Evolutionary conservation across 2,888 invertebrate species (phyloP), one percentile per base, ranked within the genome.

Genomic region (Trachelus tabidus): DNA sequence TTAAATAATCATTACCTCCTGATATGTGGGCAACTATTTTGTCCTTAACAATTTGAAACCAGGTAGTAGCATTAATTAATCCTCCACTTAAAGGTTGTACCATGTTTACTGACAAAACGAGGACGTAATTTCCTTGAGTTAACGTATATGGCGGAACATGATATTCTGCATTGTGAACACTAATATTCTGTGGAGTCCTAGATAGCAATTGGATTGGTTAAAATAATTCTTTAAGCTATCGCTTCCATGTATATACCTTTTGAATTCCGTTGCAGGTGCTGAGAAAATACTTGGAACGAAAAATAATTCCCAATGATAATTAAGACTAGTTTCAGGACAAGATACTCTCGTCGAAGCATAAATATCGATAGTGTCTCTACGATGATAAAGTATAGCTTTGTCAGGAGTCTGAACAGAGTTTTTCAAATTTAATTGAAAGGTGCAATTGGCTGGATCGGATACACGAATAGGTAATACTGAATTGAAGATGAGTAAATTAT

Each of bases 291-390:
- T 76, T 1, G 78, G 73, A 23, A 78, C 75, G 12, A 73, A n/a
- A 31, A 73, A 78, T 30, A 78, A 78, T 9, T 76, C 75, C 78
- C 78, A 78, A 73, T 56, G 68, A 78, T 73, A 76, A 56, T 76
- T 75, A 15, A 78, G 75, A 11, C 75, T 75, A 68, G 78, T 75
- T 75, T 68, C 75, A 31, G 73, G 75, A 33, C 78, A 78, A 73
- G 78, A 75, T 11, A 34, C 68, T 31, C 23, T 37, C 2, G 78
- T 75, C 68, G 71, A 31, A 33, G 75, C n/a, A 31, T 76, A 31
- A 37, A 78, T 35, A 68, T 76, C 68, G 40, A 78, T 78, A 11
- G 33, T 40, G 75, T 78, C 71, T 23, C 73, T 75, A 35, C 78
- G 78, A 33, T 75, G 75, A 33, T 73, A 78, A 35, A 68, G 31